These are phyloP conservation scores for Mycetomoellerius zeteki DNA, from an alignment of 1,140 invertebrate species.

Conservation along the genomic window DNA sequence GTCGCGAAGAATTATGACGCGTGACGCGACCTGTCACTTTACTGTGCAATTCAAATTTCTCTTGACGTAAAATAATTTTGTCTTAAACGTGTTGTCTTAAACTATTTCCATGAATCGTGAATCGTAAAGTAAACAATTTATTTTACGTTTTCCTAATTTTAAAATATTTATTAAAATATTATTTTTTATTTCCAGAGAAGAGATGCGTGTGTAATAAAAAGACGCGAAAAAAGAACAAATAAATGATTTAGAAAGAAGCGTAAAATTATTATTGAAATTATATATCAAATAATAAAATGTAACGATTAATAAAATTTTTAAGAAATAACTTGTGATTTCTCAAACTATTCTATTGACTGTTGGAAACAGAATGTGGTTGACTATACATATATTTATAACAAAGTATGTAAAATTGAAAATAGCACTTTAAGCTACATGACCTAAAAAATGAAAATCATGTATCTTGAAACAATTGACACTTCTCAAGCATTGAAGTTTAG, in stretches of 20 bases:
- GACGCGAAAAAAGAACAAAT: background rate
- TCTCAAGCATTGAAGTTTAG: background rate
- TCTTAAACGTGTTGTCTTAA: background rate
- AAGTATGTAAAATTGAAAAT: background rate
- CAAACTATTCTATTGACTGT: background rate
- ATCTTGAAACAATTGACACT: conserved; percentile 9
- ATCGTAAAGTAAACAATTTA: background rate
- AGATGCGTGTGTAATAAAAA: background rate
- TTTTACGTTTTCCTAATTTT: background rate
- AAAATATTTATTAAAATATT: background rate
- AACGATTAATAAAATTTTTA: background rate
- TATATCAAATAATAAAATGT: background rate
- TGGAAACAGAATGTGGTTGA: background rate
- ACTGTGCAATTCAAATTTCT: background rate
- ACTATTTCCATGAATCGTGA: background rate
- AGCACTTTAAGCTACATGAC: background rate
- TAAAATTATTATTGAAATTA: background rate
- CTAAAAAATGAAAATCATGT: background rate
- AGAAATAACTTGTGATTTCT: background rate
- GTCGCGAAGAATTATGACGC: conserved; percentile 30
- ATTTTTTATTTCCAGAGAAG: background rate
- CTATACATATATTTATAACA: background rate
- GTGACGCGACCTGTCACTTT: background rate
- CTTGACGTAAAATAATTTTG: background rate
- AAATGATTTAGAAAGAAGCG: background rate